These are phyloP conservation scores for Muschampia staudingeri DNA, from an alignment of 2,888 invertebrate genomes.

Conservation along the genomic window DNA sequence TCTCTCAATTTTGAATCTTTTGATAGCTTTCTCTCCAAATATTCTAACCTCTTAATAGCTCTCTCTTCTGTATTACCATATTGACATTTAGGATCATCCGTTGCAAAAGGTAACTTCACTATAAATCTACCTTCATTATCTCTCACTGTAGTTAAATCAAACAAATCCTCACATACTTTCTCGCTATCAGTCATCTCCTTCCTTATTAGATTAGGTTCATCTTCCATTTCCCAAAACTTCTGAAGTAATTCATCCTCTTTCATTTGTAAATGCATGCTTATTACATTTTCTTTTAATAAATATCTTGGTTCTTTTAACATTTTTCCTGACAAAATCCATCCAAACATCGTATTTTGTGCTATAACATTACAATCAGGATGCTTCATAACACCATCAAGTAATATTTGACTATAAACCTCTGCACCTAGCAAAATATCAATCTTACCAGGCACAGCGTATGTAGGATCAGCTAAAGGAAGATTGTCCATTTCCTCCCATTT, in stretches of 20 bases:
- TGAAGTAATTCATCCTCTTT: neutral
- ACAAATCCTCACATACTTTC: neutral
- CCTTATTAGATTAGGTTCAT: neutral
- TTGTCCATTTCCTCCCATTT: neutral
- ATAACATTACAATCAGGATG: neutral
- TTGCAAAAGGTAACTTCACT: too few relatives aligned
- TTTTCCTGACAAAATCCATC: neutral
- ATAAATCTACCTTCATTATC: too few relatives aligned
- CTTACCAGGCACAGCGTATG: neutral
- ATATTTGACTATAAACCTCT: neutral
- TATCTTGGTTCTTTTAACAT: neutral
- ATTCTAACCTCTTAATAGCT: slow-evolving; percentile 18
- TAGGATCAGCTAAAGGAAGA: neutral
- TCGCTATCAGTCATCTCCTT: neutral
- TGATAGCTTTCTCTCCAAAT: slow-evolving; percentile 31
- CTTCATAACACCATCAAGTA: neutral
- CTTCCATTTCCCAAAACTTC: neutral
- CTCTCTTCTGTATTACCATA: slow-evolving; percentile 21
- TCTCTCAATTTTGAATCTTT: neutral
- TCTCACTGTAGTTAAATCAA: neutral
- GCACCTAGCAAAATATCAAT: neutral
- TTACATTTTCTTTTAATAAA: neutral
- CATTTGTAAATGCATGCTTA: neutral
- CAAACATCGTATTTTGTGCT: neutral
- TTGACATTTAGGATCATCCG: neutral